Percentiles rank a stretch among this genome's conserved stretches.
Evolutionary conservation across 2,797 vertebrate species (phyloP).

Genomic region (Lagodon rhomboides): DNA sequence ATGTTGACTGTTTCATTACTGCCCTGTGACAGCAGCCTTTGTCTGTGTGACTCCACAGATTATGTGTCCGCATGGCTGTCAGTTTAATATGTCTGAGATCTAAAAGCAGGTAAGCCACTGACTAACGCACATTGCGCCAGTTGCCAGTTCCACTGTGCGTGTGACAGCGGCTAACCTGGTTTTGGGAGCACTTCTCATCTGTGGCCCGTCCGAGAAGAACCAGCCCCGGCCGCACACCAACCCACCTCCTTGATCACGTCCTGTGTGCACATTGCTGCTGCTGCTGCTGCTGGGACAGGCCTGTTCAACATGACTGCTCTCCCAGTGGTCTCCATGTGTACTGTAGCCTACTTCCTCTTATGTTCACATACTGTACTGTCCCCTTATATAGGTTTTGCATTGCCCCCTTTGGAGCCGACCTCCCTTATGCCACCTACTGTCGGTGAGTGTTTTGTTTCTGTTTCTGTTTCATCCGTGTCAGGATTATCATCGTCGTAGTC

Average conservation of each 20-base stretch:
- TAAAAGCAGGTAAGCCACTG: conserved; percentile 99
- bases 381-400: conserved; percentile 54
- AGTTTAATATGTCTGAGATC: conserved; percentile 72
- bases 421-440: conserved; percentile 48
- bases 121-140: conserved; percentile 99
- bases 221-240: conserved; percentile 46
- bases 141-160: conserved; percentile 98
- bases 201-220: conserved; percentile 27
- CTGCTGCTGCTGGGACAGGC: conserved; percentile 61
- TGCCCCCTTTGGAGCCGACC: conserved; percentile 28
- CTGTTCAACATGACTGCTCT: conserved; percentile 40
- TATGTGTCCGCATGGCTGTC: conserved; percentile 24
- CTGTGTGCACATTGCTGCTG: conserved; percentile 38
- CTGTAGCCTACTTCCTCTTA: conserved; percentile 65
- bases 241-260: conserved; percentile 42
- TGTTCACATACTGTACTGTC: conserved; percentile 56
- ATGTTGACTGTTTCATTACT: conserved; percentile 32
- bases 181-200: conserved; percentile 86
- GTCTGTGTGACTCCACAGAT: conserved; percentile 55
- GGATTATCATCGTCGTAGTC: not conserved
- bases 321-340: conserved; percentile 63
- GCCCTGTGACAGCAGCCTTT: conserved; percentile 11
- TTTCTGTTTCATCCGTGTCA: conserved; percentile 50
- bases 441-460: conserved; percentile 65
- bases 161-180: conserved; percentile 99